Conservation (phyloP, 1,140 invertebrate genomes). For the Triops longicaudatus region DNA sequence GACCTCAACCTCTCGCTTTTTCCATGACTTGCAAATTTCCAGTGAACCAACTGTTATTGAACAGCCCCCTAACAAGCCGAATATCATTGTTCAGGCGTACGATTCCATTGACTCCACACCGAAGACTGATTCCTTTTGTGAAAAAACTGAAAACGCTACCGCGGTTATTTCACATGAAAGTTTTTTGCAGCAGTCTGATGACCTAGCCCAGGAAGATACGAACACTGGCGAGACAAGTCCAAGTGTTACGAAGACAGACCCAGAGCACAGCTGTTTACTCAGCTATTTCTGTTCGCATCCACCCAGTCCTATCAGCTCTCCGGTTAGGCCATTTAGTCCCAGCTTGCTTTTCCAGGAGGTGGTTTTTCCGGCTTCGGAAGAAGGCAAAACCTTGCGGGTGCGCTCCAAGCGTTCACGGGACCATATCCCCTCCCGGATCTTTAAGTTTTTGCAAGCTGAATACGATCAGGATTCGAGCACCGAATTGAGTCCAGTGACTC, state of each 20-base stretch:
- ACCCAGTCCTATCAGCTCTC: background rate
- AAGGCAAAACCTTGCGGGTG: conserved; percentile 16
- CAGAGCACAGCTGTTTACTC: background rate
- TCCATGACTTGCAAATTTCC: background rate
- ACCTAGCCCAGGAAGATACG: background rate
- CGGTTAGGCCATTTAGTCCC: background rate
- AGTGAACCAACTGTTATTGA: background rate
- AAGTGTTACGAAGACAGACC: background rate
- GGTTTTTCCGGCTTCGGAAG: conserved; percentile 11
- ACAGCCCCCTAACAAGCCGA: background rate
- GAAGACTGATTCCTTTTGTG: background rate
- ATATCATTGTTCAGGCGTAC: background rate
- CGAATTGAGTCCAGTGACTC: background rate
- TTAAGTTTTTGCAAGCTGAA: conserved; percentile 24
- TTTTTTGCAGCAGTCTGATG: background rate
- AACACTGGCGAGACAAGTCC: background rate
- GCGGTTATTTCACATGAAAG: background rate
- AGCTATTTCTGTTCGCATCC: background rate
- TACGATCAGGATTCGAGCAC: conserved; percentile 20
- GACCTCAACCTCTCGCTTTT: background rate
- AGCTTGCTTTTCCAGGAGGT: background rate
- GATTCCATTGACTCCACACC: background rate
- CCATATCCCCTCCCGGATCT: conserved; percentile 23
- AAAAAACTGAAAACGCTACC: background rate
- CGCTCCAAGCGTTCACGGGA: conserved; percentile 19